phyloP scores from a whole-genome alignment of 2,888 invertebrate genomes.

The Hydriomena furcata region DNA sequence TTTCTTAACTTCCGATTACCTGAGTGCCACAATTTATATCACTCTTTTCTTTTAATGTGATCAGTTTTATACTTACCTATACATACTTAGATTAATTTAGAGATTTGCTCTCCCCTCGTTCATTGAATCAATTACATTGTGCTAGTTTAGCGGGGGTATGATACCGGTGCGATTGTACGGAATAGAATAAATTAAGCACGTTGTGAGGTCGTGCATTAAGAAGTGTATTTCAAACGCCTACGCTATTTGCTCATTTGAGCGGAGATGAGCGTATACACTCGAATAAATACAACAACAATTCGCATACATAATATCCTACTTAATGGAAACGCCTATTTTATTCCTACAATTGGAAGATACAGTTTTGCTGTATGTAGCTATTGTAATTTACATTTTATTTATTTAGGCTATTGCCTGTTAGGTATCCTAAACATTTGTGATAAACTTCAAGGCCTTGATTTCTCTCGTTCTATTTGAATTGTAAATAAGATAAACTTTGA shows the following conservation, averaged over 20 bases:
- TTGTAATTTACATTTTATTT: constrained; percentile 61
- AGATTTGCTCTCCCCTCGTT: constrained; percentile 40
- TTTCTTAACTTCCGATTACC: constrained; percentile 60
- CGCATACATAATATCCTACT: constrained; percentile 49
- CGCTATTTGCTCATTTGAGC: constrained; percentile 79
- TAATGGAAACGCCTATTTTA: constrained; percentile 63
- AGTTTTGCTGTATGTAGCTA: constrained; percentile 59
- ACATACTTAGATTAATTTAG: constrained; percentile 52
- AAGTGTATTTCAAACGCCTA: constrained; percentile 64
- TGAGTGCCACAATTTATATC: constrained; percentile 73
- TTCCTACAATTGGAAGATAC: constrained; percentile 63
- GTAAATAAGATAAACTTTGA: constrained; percentile 76
- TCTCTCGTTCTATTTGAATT: constrained; percentile 69
- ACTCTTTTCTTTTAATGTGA: constrained; percentile 67
- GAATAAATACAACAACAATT: constrained; percentile 72
- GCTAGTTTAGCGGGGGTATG: constrained; percentile 53
- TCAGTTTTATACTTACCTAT: constrained; percentile 60
- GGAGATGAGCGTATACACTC: constrained; percentile 68
- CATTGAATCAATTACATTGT: constrained; percentile 44
- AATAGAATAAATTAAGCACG: constrained; percentile 71
- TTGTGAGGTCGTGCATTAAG: constrained; percentile 69
- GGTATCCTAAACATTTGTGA: constrained; percentile 71
- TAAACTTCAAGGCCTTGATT: constrained; percentile 71
- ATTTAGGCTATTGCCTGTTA: constrained; percentile 76
- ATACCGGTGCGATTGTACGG: constrained; percentile 66